These are phyloP conservation scores for Clarias macrocephalus DNA, from an alignment of 2,113 vertebrate genomes.

Conservation along the genomic window DNA sequence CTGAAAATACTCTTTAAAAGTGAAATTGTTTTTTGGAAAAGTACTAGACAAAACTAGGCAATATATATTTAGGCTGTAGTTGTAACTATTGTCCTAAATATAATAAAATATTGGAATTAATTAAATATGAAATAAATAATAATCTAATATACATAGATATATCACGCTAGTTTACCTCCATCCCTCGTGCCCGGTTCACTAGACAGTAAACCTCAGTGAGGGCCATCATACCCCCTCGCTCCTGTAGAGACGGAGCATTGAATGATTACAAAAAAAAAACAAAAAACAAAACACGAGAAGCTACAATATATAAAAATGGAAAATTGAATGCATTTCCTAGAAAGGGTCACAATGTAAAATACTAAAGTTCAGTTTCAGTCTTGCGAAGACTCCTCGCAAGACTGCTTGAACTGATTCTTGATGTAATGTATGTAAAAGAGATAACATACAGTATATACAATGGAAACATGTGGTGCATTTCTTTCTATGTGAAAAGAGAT, in stretches of 20 bases:
- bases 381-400: background rate
- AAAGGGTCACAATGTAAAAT: background rate
- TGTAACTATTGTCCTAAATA: background rate
- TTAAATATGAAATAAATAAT: no score
- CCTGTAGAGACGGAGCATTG: slow-evolving; percentile 68
- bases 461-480: background rate
- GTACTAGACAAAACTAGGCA: background rate
- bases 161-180: slow-evolving; percentile 81
- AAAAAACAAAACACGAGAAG: background rate
- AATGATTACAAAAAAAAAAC: background rate
- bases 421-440: background rate
- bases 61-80: background rate
- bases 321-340: background rate
- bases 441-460: background rate
- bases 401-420: background rate
- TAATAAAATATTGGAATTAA: no score
- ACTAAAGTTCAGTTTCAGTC: background rate
- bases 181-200: slow-evolving; percentile 91
- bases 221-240: slow-evolving; percentile 95
- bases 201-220: slow-evolving; percentile 97
- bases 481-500: background rate
- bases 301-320: background rate
- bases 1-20: no score
- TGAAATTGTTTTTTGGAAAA: background rate
- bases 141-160: no score